A percentile compares a stretch with the other conserved stretches of the same genome.
Conservation (phyloP, 2,797 vertebrate species). For the Gadopsis bispinosus region DNA sequence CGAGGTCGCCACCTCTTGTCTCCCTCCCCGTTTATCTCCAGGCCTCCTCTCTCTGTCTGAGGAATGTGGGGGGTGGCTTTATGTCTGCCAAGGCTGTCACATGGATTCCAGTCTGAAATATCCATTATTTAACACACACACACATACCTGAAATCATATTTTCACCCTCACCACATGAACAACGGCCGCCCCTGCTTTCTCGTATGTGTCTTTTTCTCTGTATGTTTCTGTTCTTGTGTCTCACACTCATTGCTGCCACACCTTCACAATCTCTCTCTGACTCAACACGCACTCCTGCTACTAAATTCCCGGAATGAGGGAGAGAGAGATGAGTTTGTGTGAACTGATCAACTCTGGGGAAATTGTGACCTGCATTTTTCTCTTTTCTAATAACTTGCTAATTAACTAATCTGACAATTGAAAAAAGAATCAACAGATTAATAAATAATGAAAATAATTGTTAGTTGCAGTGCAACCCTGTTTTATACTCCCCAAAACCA, state of each 20-base stretch:
- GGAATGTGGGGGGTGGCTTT: slow-evolving; percentile 65
- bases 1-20: slow-evolving; percentile 53
- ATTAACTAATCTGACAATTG: background rate
- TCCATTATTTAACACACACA: slow-evolving; percentile 41
- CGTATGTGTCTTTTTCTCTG: slow-evolving; percentile 12
- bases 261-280: slow-evolving; percentile 14
- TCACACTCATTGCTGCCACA: slow-evolving; percentile 6
- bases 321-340: background rate
- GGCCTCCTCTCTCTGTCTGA: slow-evolving; percentile 68
- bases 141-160: slow-evolving; percentile 4
- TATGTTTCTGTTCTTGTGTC: slow-evolving; percentile 6
- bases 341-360: background rate
- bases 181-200: slow-evolving; percentile 9
- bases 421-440: background rate
- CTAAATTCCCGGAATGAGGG: slow-evolving; percentile 9
- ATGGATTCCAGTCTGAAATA: slow-evolving; percentile 48
- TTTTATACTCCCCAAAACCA: background rate
- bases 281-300: background rate
- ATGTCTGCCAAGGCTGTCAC: slow-evolving; percentile 47
- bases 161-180: slow-evolving; percentile 23
- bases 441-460: background rate
- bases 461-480: background rate
- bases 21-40: slow-evolving; percentile 56
- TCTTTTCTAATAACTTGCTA: background rate
- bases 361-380: background rate